Conservation (phyloP, 2,797 vertebrate species). For the Gadopsis marmoratus region DNA sequence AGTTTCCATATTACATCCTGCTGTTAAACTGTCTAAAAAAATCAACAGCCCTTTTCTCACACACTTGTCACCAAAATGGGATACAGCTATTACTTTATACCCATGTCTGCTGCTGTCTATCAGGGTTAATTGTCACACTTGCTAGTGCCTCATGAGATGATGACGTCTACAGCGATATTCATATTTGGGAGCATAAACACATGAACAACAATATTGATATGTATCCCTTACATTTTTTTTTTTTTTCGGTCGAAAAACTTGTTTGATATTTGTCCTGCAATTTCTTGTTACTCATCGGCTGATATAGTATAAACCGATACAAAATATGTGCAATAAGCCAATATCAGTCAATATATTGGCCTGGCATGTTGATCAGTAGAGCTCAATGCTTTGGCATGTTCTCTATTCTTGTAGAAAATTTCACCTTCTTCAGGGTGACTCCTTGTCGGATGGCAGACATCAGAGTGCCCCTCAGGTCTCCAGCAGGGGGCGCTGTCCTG, state of each 20-base stretch:
- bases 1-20: not conserved
- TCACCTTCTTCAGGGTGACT: conserved; percentile 90
- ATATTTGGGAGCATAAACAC: not conserved
- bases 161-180: not conserved
- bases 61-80: not conserved
- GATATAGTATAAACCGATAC: not conserved
- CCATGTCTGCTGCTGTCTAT: not conserved
- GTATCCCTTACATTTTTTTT: not conserved
- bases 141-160: not conserved
- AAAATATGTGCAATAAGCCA: not conserved
- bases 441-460: conserved; percentile 92
- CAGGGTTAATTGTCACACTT: not conserved
- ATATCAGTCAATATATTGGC: not conserved
- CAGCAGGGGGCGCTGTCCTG: not conserved
- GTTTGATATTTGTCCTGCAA: not conserved
- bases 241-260: not conserved
- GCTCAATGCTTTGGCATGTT: not conserved
- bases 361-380: not conserved
- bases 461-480: conserved; percentile 84
- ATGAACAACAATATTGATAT: not conserved
- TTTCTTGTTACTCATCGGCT: not conserved
- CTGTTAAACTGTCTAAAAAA: not conserved
- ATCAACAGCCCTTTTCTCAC: not conserved
- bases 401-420: not conserved
- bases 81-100: not conserved